These are phyloP conservation scores for Dolomedes plantarius DNA, from an alignment of 2,888 invertebrate genomes.

Conservation along the genomic window DNA sequence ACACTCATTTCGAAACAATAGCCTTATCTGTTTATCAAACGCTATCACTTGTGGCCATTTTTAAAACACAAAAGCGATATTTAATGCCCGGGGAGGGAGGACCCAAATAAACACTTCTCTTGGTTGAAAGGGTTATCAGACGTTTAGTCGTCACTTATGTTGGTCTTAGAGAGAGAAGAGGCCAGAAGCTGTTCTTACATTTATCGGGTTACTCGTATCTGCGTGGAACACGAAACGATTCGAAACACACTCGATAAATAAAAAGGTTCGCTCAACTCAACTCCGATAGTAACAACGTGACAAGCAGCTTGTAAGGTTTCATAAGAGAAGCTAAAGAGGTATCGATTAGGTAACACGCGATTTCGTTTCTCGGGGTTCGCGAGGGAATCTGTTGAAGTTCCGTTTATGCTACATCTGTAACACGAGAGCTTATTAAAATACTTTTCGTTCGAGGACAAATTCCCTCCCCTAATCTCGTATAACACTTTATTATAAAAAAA, in stretches of 20 bases:
- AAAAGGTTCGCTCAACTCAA: neutral
- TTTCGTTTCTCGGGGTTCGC: too few relatives aligned
- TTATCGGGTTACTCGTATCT: neutral
- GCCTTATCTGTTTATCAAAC: too few relatives aligned
- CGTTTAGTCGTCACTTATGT: neutral
- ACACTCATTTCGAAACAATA: too few relatives aligned
- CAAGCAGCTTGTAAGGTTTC: neutral
- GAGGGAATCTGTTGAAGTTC: too few relatives aligned
- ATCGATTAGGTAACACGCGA: too few relatives aligned
- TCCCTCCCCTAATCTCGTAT: too few relatives aligned
- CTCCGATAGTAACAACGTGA: neutral
- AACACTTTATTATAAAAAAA: too few relatives aligned
- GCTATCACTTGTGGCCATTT: neutral
- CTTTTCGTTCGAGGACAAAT: too few relatives aligned
- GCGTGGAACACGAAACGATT: neutral
- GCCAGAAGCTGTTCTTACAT: neutral
- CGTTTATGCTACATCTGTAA: too few relatives aligned
- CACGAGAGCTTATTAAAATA: too few relatives aligned
- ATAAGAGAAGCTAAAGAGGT: too few relatives aligned
- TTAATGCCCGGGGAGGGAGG: neutral
- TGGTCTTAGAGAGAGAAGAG: neutral
- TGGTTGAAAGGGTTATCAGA: neutral
- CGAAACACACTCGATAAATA: neutral
- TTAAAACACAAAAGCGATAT: neutral
- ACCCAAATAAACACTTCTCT: neutral